Base-by-base conservation (phyloP, 1,140 invertebrate genomes). In the Papilio xuthus region DNA sequence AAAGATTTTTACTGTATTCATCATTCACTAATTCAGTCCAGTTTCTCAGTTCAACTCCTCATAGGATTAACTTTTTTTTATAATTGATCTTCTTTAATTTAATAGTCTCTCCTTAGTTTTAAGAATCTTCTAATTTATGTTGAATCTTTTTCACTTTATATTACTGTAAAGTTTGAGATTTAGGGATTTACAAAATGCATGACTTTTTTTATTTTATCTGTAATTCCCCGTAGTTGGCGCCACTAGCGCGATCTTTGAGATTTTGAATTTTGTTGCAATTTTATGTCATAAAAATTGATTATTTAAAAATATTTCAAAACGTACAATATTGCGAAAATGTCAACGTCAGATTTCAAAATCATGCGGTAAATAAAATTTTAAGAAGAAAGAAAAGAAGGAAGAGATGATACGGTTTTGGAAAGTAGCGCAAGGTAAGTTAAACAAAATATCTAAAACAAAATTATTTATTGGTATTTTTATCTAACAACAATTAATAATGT, bases 251-350 rank as follows among this genome's bases (percentile, higher is more conserved):
- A 18, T 53, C 50, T 53, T 53, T 44, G 10, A 13, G 7, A 18
- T 53, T 53, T 53, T 53, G 50, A 53, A 8, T 50, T 53, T 53
- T 53, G 2, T 47, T 47, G 18, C 13, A 26, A 26, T 26, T 60
- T 60, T 20, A 28, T 60, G 20, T 60, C 56, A 60, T 28, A 60
- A 26, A n/a, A 47, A 13, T 47, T 26, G 20, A 56, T 60, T 23
- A 20, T 26, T 26, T 60, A 23, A 13, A 60, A 60, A 26, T 60
- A 60, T 60, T 60, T 60, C 20, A 60, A 60, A 60, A 60, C 56
- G 23, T 60, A 60, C n/a, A n/a, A 23, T n/a, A 23, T 56, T 56
- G n/a, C 9, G 2, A 56, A 60, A 26, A 26, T 60, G 56, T 53
- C 50, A 60, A 26, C 10, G 56, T 60, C 20, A 26, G 13, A 4